Evolutionary conservation across 2,888 invertebrate species (phyloP), one percentile per base, ranked within the genome.

Genomic region (Crepidodera aurea): DNA sequence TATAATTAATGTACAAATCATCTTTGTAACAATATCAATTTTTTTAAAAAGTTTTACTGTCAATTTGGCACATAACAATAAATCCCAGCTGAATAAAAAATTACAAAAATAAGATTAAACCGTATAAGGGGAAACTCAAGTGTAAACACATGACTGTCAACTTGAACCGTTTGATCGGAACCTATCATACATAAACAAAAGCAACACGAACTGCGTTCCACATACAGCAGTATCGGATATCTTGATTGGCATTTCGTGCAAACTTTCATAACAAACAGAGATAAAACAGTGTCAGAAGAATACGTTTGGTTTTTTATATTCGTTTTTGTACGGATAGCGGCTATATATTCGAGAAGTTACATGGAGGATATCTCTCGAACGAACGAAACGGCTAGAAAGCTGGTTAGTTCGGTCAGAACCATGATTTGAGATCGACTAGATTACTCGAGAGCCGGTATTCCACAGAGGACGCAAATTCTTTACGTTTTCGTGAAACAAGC

Each of bases 231-330:
- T 64, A 64, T 64, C 60, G 56, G 53, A 46, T 56, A 64, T 60
- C 64, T 60, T 64, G 64, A 64, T 64, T 64, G 64, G 57, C 64
- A 53, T 60, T 64, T 64, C 64, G 60, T 64, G 64, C 64, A 50
- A 64, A 64, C 56, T 60, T 64, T 60, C 64, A 64, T 60, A 60
- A 64, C 60, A 62, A 62, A 62, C 57, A 53, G 32, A 57, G 64
- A 64, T 64, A 60, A 60, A 64, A 57, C 40, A 19, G 56, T 53
- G 64, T 50, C 60, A 60, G 64, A 57, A 64, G 64, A 60, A 57
- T 57, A 57, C 60, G 39, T 50, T 54, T 60, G 56, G 55, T 29
- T 40, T 56, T 60, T 27, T 64, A 27, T 40, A 13, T 16, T 56
- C 32, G 50, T 56, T 51, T 18, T 25, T 13, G 12, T 13, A 10